phyloP scores from a whole-genome alignment of 1,140 invertebrate genomes.

The Brachionus asplanchnoidis region DNA sequence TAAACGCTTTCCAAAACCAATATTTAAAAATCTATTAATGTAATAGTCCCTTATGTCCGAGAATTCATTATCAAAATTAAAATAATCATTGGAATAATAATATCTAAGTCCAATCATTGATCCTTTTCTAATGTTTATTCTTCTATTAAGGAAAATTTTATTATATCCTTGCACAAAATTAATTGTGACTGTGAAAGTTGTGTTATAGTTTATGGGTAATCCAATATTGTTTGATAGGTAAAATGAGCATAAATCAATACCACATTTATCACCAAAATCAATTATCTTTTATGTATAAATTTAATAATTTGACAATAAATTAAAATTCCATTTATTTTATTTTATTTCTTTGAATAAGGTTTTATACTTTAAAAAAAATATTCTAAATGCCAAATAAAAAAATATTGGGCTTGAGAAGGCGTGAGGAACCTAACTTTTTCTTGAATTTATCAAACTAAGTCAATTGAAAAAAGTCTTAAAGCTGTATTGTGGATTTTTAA shows the following conservation, averaged over 20 bases:
- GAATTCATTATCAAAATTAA: background rate
- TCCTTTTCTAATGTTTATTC: background rate
- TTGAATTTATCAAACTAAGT: too few species aligned
- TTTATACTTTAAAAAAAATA: too few species aligned
- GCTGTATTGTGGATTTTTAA: too few species aligned
- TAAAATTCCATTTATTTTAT: too few species aligned
- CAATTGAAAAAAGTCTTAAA: too few species aligned
- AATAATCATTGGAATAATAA: background rate
- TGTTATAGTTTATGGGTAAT: background rate
- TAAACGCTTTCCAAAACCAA: background rate
- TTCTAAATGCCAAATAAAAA: too few species aligned
- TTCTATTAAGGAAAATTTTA: background rate
- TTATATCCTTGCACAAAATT: background rate
- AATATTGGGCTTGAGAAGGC: too few species aligned
- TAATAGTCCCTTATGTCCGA: background rate
- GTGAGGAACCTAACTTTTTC: too few species aligned
- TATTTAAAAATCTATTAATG: background rate
- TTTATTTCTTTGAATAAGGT: too few species aligned
- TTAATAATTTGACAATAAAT: background rate
- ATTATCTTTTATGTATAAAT: background rate
- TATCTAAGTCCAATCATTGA: background rate
- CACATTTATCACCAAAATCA: background rate
- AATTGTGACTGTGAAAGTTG: background rate
- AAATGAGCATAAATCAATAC: background rate
- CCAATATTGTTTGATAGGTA: background rate